Evolutionary conservation across 2,888 invertebrate genomes (phyloP).

Genomic region (Theretra japonica): DNA sequence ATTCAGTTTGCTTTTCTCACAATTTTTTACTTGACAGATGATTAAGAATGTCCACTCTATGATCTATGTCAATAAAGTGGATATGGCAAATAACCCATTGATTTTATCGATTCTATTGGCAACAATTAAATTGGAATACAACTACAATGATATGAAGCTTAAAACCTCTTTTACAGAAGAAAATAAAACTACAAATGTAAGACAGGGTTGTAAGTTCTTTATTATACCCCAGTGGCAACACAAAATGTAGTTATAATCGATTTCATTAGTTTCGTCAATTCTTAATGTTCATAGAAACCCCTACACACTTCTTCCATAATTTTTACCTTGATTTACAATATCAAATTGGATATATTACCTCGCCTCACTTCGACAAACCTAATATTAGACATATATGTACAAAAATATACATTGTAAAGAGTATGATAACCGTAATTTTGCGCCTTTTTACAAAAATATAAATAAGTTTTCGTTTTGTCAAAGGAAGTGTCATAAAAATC

Average conservation of each 20-base stretch:
- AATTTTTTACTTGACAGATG: no score
- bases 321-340: neutral
- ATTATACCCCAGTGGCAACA: neutral
- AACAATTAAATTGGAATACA: no score
- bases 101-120: no score
- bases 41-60: no score
- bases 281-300: neutral
- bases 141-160: no score
- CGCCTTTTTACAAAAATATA: neutral
- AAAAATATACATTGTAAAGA: slow-evolving; percentile 38
- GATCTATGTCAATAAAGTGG: no score
- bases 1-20: no score
- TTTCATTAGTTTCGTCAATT: neutral
- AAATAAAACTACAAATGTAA: no score
- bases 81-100: no score
- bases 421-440: slow-evolving; percentile 24
- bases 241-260: neutral
- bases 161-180: no score
- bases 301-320: neutral
- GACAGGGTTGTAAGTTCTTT: neutral
- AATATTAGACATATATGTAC: slow-evolving; percentile 40
- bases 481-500: neutral
- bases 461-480: neutral
- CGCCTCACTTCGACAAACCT: slow-evolving; percentile 29
- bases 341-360: neutral